These are phyloP conservation scores for Channa argus DNA, from an alignment of 2,113 vertebrate species.

Conservation along the genomic window DNA sequence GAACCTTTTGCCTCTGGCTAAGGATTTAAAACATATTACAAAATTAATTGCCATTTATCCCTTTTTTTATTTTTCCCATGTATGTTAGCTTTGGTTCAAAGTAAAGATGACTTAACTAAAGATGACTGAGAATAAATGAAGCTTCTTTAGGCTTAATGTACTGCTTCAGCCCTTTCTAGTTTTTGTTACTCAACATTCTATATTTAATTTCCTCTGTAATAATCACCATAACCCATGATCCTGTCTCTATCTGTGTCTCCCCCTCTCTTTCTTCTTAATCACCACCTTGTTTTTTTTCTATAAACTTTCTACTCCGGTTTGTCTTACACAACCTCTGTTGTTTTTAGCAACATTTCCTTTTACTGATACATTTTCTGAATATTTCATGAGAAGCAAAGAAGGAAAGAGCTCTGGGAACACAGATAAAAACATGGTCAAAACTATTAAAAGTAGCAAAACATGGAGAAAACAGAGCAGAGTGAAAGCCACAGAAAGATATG, in stretches of 20 bases:
- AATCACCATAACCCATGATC: conserved; percentile 12
- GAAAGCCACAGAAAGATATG: conserved; percentile 10
- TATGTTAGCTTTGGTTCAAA: conserved; percentile 50
- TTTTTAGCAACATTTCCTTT: no score
- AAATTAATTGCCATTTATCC: conserved; percentile 33
- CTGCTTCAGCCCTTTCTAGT: background rate
- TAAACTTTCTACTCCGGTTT: background rate
- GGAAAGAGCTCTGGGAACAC: background rate
- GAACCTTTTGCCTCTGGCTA: background rate
- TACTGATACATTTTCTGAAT: no score
- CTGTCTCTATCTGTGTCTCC: background rate
- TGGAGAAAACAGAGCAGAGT: background rate
- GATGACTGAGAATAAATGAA: conserved; percentile 17
- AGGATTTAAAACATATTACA: conserved; percentile 21
- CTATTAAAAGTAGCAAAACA: background rate
- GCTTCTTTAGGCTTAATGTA: conserved; percentile 15
- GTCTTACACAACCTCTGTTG: background rate
- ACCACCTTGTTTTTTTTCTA: background rate
- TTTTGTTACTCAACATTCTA: background rate
- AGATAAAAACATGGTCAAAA: background rate
- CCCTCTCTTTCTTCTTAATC: background rate
- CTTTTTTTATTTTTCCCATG: conserved; percentile 13
- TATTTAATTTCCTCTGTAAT: background rate
- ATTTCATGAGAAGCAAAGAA: no score
- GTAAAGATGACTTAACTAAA: no score